Base-by-base conservation (phyloP, 1,140 invertebrate genomes). In the Drosophila nannoptera region DNA sequence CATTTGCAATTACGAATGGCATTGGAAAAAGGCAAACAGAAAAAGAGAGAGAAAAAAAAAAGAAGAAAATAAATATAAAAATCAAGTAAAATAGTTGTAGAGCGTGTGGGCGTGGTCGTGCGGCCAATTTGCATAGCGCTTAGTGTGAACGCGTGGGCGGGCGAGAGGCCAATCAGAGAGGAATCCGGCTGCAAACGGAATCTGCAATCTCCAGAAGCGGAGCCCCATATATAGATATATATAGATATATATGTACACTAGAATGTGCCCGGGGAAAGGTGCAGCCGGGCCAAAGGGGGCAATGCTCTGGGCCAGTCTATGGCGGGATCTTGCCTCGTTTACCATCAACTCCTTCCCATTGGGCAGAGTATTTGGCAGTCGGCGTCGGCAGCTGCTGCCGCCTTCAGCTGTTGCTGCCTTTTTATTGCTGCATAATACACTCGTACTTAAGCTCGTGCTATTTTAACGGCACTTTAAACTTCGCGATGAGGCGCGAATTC, bases 1-100 rank as follows among this genome's bases (percentile, higher is more conserved):
- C 40, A 46, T 54, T 61, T 61, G 64, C 69, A 72, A 67, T 72
- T 72, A 72, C 69, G 60, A 43, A 42, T 67, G 45, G 55, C 63
- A 71, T 71, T 71, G 64, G 64, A 50, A 61, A 50, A 61, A 54
- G 55, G 69, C 65, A 52, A 16, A 53, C 49, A n/a, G 9, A 62
- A 32, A 31, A 36, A 53, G n/a, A 14, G 4, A n/a, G 11, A 9
- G 8, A 40, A 40, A 11, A 40, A 45, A 5, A 43, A 16, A 16
- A 43, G 4, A 4, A n/a, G 38, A 43, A 43, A 43, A 43, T 6
- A n/a, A 43, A 12, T 12, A 45, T 45, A 22, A 11, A 38, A 38
- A 22, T 22, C 1, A 22, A 22, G 22, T 42, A 29, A 40, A 29
- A 54, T 29, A 54, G 5, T 12, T 36, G 48, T 50, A 31, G 33